phyloP scores from a whole-genome alignment of 2,888 invertebrate species.

The Rhingia rostrata region DNA sequence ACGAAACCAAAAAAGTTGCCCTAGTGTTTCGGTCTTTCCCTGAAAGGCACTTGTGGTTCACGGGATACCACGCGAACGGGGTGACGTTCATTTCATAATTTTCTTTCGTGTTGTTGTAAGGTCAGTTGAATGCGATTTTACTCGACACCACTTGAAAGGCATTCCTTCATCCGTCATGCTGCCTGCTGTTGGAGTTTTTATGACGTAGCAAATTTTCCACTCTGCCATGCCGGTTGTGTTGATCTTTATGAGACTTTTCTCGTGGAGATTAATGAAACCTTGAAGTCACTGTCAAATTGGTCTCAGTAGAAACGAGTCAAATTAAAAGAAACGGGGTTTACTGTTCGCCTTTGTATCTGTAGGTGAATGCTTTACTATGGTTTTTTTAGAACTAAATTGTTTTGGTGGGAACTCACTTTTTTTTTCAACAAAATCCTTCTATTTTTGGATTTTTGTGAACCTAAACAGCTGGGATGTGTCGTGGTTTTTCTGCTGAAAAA shows the following conservation, averaged over 20 bases:
- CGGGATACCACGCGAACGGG: background rate
- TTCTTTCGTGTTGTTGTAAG: conserved; percentile 33
- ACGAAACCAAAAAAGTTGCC: conserved; percentile 69
- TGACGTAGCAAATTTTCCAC: conserved; percentile 21
- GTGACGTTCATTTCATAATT: conserved; percentile 41
- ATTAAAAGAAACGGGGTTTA: too few species aligned
- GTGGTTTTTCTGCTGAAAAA: too few species aligned
- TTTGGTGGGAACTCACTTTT: too few species aligned
- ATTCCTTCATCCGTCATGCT: background rate
- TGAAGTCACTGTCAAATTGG: too few species aligned
- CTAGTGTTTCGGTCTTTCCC: conserved; percentile 40
- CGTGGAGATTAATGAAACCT: background rate
- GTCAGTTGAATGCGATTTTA: conserved; percentile 46
- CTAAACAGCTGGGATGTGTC: too few species aligned
- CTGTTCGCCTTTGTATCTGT: too few species aligned
- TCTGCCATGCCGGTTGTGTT: too few species aligned
- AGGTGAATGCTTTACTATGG: too few species aligned
- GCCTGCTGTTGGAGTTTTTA: background rate
- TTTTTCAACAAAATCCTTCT: too few species aligned
- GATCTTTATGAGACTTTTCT: background rate
- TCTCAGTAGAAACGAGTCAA: too few species aligned
- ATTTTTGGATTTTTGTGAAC: too few species aligned
- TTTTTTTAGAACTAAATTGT: too few species aligned
- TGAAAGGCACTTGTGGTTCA: conserved; percentile 48
- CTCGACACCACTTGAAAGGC: conserved; percentile 29